Base-by-base conservation (phyloP, 2,888 invertebrate species). In the Cheiracanthium punctorium region DNA sequence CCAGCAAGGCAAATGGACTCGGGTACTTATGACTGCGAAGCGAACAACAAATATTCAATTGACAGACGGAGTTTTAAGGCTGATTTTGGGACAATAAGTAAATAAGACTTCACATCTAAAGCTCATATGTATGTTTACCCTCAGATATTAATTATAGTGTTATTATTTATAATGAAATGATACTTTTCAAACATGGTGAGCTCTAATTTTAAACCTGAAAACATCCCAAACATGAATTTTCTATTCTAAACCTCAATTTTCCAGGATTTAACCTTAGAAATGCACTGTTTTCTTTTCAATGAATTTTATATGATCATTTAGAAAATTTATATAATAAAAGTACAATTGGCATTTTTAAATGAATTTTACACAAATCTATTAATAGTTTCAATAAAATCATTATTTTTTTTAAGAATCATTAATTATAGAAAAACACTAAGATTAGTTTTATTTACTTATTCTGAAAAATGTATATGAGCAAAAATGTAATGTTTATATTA, bases 1-100 rank as follows among this genome's bases (percentile, higher is more conserved):
- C 97, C 97, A 12, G 97, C 97, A 0, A 96, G 97, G 2, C 97
- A 97, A 93, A 97, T 97, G 97, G 97, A 97, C 91, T 97, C 97
- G 14, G 97, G 97, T n/a, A 95, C 96, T 24, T 97, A 97, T 92
- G 97, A 97, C 91, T 97, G 97, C 91, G 96, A 96, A 4, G 97
- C 97, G 0, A 97, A 97, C 92, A 97, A 97, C 91, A 97, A 96
- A 95, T 97, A 97, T 92, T 95, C 96, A 43, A 96, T 97, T 88
- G 97, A 97, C 92, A 93, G 96, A 88, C 94, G 97, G 91, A 96
- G 96, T 87, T 97, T 97, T 93, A 96, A 97, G 93, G 97, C 97
- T 82, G 97, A 97, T 92, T 97, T 97, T 93, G 80, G 86, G 52
- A 86, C 79, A 12, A 77, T 84, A 65, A 87, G 82, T 29, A 80